phyloP scores from a whole-genome alignment of 2,797 vertebrate species.

The Amblyraja radiata region DNA sequence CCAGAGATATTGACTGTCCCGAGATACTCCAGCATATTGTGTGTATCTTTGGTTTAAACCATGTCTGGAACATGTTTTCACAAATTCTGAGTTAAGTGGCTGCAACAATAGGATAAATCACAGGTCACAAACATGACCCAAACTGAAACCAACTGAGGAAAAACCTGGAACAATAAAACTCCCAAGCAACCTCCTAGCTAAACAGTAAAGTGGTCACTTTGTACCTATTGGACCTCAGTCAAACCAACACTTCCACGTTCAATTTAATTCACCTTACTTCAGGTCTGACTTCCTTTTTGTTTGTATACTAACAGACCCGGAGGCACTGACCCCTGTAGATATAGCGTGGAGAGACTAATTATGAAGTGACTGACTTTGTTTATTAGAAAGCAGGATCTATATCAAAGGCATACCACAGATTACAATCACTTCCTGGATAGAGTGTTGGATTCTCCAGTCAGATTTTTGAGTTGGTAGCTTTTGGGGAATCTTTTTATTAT shows the following conservation, averaged over 20 bases:
- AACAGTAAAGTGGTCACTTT: neutral
- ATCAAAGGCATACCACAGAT: neutral
- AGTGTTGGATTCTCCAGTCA: neutral
- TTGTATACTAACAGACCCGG: neutral
- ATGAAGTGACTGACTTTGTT: neutral
- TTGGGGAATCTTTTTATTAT: constrained; percentile 4
- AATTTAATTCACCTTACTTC: constrained; percentile 17
- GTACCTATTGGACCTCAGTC: neutral
- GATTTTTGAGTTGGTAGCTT: neutral
- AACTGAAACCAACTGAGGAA: neutral
- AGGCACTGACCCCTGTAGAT: neutral
- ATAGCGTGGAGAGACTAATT: neutral
- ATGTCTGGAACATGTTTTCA: neutral
- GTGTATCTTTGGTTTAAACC: no score
- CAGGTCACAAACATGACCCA: neutral
- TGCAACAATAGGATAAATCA: neutral
- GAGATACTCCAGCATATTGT: no score
- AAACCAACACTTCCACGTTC: neutral
- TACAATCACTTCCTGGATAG: neutral
- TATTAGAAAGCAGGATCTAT: neutral
- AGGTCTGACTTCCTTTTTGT: constrained; percentile 5
- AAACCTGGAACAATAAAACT: neutral
- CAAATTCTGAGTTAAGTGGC: neutral
- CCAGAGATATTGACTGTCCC: no score
- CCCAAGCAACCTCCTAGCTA: neutral